phyloP scores from a whole-genome alignment of 1,140 invertebrate species.

The Himalopsyche phryganea region DNA sequence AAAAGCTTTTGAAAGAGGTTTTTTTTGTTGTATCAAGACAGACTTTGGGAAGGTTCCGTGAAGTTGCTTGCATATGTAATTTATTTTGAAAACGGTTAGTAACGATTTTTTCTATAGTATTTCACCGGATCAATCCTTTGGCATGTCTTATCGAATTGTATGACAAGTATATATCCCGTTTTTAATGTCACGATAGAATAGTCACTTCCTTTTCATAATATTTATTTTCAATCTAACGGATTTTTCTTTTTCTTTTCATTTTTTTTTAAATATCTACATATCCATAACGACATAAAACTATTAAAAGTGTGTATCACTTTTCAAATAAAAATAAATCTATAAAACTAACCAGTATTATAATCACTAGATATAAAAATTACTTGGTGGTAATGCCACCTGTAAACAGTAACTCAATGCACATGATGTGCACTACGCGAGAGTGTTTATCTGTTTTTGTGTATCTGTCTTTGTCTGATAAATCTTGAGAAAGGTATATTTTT shows the following conservation, averaged over 20 bases:
- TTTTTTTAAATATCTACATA: not conserved
- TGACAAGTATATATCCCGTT: not conserved
- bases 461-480: no score
- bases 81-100: slow-evolving; percentile 32
- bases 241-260: not conserved
- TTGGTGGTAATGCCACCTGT: no score
- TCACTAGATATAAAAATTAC: no score
- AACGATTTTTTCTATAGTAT: slow-evolving; percentile 28
- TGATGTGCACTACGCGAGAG: no score
- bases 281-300: not conserved
- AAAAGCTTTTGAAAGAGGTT: slow-evolving; percentile 28
- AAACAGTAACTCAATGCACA: no score
- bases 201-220: slow-evolving; percentile 8
- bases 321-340: slow-evolving; percentile 4
- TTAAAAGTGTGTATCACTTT: slow-evolving; percentile 3
- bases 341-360: not conserved
- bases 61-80: slow-evolving; percentile 29
- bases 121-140: slow-evolving; percentile 21
- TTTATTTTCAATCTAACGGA: slow-evolving; percentile 3
- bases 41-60: slow-evolving; percentile 17
- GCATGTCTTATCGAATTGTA: slow-evolving; percentile 18
- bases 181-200: slow-evolving; percentile 8
- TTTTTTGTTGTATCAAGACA: slow-evolving; percentile 26
- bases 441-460: no score
- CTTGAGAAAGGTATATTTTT: no score